Base-by-base conservation (phyloP, 2,113 vertebrate genomes). In the Cacatua alba region DNA sequence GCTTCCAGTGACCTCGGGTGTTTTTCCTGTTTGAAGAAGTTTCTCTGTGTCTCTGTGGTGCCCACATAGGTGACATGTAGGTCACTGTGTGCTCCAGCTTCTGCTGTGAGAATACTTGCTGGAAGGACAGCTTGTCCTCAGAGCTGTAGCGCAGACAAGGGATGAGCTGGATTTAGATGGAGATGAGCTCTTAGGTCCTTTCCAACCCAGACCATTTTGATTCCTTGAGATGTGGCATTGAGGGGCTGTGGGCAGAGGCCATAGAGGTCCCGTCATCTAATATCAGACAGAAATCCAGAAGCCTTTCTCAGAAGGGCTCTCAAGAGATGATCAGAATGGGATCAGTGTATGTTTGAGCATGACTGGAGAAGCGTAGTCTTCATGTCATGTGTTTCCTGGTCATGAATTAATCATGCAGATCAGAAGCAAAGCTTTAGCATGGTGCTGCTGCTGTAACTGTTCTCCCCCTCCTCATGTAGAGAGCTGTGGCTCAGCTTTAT, bases 361-460 rank as follows among this genome's bases (percentile, higher is more conserved):
- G 51, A 26, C 44, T 52, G 46, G 46, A 68, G 44, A 62, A 29
- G 33, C 33, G 5, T 37, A 3, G 13, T 46, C 10, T 68, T 37
- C 21, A 10, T 52, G 19, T 79, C n/a, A 29, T 7, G 11, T 28
- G 23, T 82, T 77, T 83, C 17, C 15, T 77, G 19, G 9, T 46
- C 3, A 1, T 46, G 70, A 29, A 31, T 76, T 60, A 39, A 39
- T 53, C n/a, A 29, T 31, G 24, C n/a, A 62, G 31, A 13, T 44
- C 11, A 31, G 55, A 69, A 52, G 23, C 46, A 39, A 37, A 82
- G 46, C 39, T 25, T 62, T n/a, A 35, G 46, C 18, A 9, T 25
- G 48, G 24, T 1, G 2, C 25, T 68, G 3, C 20, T 15, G 20
- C 2, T 24, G n/a, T 13, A n/a, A 7, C 69, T 9, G 7, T 44